Conservation (phyloP, 2,888 invertebrate genomes). For the Ectemnius lituratus region DNA sequence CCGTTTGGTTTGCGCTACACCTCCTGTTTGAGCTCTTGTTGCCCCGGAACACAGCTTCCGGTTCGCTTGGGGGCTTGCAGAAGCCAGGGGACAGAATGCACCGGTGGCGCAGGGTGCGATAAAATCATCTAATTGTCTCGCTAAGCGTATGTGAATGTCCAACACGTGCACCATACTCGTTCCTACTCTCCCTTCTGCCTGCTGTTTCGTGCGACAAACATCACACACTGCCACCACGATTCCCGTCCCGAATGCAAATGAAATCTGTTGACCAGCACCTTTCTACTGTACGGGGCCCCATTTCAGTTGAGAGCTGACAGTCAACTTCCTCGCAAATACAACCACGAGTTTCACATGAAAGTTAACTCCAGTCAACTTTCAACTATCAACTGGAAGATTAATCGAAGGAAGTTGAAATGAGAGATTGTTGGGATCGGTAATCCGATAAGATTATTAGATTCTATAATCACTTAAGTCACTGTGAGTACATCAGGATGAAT, state of each 20-base stretch:
- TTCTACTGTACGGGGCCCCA: too few relatives aligned
- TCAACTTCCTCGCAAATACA: too few relatives aligned
- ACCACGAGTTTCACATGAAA: too few relatives aligned
- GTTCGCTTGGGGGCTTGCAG: conserved; percentile 71
- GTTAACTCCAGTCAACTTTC: too few relatives aligned
- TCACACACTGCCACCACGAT: conserved; percentile 21
- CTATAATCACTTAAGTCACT: too few relatives aligned
- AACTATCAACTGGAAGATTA: too few relatives aligned
- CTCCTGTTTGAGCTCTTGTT: conserved; percentile 21
- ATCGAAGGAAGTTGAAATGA: not conserved
- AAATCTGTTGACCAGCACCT: too few relatives aligned
- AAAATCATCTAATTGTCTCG: conserved; percentile 78
- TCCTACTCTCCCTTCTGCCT: conserved; percentile 29
- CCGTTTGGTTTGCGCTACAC: not conserved
- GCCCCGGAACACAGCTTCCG: conserved; percentile 70
- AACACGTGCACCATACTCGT: conserved; percentile 54
- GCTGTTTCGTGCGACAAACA: conserved; percentile 51
- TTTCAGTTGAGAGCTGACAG: too few relatives aligned
- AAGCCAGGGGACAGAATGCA: conserved; percentile 70
- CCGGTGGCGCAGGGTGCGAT: conserved; percentile 69
- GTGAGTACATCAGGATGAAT: too few relatives aligned
- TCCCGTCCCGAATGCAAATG: not conserved
- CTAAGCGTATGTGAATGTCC: conserved; percentile 77
- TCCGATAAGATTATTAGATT: too few relatives aligned
- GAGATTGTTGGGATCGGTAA: not conserved